A percentile compares a stretch with the other conserved stretches of the same genome.
phyloP scores from a whole-genome alignment of 2,113 vertebrate species.

The Setophaga petechia region DNA sequence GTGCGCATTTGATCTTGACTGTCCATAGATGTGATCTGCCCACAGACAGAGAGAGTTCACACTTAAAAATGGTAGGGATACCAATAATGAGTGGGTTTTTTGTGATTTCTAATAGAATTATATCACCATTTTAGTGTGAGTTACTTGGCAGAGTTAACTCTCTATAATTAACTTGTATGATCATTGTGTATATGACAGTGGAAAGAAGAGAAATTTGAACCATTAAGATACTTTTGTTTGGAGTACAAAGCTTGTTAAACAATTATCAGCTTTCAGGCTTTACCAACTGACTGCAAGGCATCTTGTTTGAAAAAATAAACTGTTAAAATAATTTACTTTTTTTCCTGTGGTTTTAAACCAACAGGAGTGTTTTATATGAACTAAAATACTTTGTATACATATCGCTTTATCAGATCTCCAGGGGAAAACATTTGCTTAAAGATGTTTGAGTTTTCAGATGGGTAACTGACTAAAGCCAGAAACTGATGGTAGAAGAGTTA shows the following conservation, averaged over 20 bases:
- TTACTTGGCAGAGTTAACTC: neutral
- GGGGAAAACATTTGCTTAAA: neutral
- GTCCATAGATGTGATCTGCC: neutral
- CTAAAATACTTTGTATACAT: neutral
- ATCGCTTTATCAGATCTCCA: neutral
- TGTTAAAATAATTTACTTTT: neutral
- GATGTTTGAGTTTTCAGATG: neutral
- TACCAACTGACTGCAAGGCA: conserved; percentile 27
- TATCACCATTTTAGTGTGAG: neutral
- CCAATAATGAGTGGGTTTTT: neutral
- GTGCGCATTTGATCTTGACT: neutral
- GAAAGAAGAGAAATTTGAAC: conserved; percentile 22
- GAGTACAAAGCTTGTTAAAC: conserved; percentile 42
- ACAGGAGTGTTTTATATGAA: neutral
- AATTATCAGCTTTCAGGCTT: conserved; percentile 20
- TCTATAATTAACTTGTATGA: neutral
- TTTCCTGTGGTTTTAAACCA: conserved; percentile 4
- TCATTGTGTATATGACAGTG: neutral
- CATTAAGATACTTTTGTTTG: conserved; percentile 25
- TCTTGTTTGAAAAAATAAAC: conserved; percentile 31
- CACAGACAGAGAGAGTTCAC: neutral
- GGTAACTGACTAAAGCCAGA: neutral
- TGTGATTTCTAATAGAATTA: neutral
- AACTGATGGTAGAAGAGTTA: neutral
- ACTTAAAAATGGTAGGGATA: neutral